Evolutionary conservation across 64 coral and sea anemone genomes (phyloP), one percentile per base, ranked within the genome.

Genomic region (Porites australiensis): DNA sequence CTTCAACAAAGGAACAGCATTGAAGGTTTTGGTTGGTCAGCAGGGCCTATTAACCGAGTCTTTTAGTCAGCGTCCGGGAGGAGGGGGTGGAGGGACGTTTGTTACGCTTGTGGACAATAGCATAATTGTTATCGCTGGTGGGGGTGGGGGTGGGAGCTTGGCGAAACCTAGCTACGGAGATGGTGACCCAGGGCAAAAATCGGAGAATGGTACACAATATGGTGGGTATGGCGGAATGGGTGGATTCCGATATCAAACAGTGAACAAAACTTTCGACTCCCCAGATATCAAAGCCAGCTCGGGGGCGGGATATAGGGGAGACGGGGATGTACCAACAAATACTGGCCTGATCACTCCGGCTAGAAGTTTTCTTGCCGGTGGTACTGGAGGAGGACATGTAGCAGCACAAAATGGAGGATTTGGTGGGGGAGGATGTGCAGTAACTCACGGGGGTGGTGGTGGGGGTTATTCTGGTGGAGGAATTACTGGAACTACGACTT

Each of bases 381-480:
- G 92, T 14, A 73, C 58, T 11, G 95, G 95, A 8, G 95, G 92
- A 16, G 13, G 3, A 8, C 68, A 71, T n/a, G 4, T 5, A 50
- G 67, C 5, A 0, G 49, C 0, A 8, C 62, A 81, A n/a, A 70
- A 67, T 15, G 95, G 92, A 48, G 95, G 95, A 62, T 94, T 97
- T 86, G 95, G 95, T 50, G 95, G 95, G 10, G 95, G 95, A 47
- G 95, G 95, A 0, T 97, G 82, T 76, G 95, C 72, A 4, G 44
- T 90, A 75, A 77, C 92, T 12, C 88, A 91, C 50, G 79, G 92
- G 9, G 95, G 92, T 15, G 95, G 92, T 12, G 95, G 92, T 23
- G 95, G 95, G 4, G 95, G 95, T 7, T 96, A 96, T 67, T 91
- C 95, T 18, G 95, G 91, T 15, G 92, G 95, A 18, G 95, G 92